Base-by-base conservation (phyloP, 2,113 vertebrate genomes). In the Hydropotes inermis region DNA sequence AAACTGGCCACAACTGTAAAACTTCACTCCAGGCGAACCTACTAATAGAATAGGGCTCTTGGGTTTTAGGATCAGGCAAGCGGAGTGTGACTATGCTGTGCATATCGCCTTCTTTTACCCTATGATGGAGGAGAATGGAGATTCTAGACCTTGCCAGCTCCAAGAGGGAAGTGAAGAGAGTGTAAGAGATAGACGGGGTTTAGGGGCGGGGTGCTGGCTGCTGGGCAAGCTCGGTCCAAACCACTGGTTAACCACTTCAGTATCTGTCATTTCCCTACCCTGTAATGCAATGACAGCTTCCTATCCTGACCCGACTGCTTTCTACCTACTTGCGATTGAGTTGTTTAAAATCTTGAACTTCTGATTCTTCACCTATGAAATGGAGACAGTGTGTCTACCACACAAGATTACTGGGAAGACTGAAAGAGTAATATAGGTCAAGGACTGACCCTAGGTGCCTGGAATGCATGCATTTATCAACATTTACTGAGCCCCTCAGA, bases 191-290 rank as follows among this genome's bases (percentile, higher is more conserved):
- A 36, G 50, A 76, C 36, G 25, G 19, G 33, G 33, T 25, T n/a
- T 33, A 3, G 1, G 15, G 79, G 17, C 0, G 0, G n/a, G 47
- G 30, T 30, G 33, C 21, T 58, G 12, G 39, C n/a, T 2, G 8
- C 13, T 19, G 1, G 9, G 19, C 47, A 21, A 64, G 83, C 27
- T 5, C 15, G 36, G 14, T 4, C 30, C 82, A 33, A 50, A 54
- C 27, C 39, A 7, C 0, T 16, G 28, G 36, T 58, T 15, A 39
- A 50, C 27, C 14, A 47, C 17, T 15, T 79, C 16, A 23, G 39
- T 10, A 45, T 9, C 89, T 12, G 28, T 27, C 21, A 50, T 15
- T 15, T 82, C 15, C 12, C 17, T 25, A 83, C 11, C 81, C 52
- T 55, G n/a, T 55, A 83, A 36, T 15, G 21, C 36, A n/a, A 83